Base-by-base conservation (phyloP, 2,113 vertebrate genomes). In the Plecotus auritus region DNA sequence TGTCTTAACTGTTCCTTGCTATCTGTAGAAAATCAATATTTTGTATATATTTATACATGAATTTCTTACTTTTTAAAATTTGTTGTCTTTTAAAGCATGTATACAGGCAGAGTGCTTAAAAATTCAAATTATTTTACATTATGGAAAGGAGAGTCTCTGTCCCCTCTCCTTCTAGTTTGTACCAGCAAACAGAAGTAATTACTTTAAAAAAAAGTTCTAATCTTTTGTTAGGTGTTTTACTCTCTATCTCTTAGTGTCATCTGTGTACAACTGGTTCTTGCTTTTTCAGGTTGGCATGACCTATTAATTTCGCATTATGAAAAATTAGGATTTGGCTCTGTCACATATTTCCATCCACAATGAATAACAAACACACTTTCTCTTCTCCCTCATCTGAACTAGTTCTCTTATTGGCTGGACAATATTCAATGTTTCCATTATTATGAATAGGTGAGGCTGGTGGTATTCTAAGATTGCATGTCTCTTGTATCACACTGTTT, bases 261-360 rank as follows among this genome's bases (percentile, higher is more conserved):
- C 80, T 70, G 9, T 30, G 2, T 37, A 20, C 3, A 6, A 2
- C 12, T 14, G 22, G 59, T 37, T 23, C 22, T 95, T 87, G 30
- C 23, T 18, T 77, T 91, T 90, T 77, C 74, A 26, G 14, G 4
- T 76, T 9, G 4, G 22, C 20, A 20, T 8, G 1, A 70, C 2
- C 17, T 77, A 45, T 16, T 67, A 28, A 76, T 77, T 87, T 93
- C 30, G 61, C 30, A 37, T 26, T 51, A 49, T 32, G 2, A 30
- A 56, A 70, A 30, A 49, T 54, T 42, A 77, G 61, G 51, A 77
- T 54, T 70, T 35, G 69, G 17, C 13, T 70, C 30, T 45, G 18
- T 64, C 49, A 14, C 4, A 13, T 66, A 17, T 47, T 73, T 7
- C 26, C 2, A 14, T 4, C 59, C 5, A 32, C 0, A 9, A 26